Conservation (phyloP, 2,113 vertebrate species). For the Tamias sibiricus region DNA sequence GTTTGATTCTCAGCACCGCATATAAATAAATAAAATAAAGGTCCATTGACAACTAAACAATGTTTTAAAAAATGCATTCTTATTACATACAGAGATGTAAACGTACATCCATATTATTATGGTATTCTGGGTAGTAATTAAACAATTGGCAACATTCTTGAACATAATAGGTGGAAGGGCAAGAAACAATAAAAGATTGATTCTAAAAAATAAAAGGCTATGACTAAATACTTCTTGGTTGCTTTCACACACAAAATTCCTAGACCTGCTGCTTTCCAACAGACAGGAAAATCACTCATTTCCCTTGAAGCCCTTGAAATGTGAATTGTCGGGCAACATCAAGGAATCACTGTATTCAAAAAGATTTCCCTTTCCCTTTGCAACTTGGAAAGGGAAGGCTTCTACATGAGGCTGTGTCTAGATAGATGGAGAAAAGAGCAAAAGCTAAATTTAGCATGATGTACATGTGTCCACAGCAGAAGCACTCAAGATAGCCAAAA, state of each 20-base stretch:
- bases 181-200: not conserved
- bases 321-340: not conserved
- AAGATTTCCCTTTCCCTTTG: not conserved
- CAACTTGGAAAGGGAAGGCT: not conserved
- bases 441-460: not conserved
- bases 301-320: constrained; percentile 57
- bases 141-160: not conserved
- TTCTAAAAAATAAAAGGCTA: not conserved
- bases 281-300: constrained; percentile 51
- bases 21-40: too few relatives aligned
- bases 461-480: not conserved
- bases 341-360: not conserved
- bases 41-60: too few relatives aligned
- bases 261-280: constrained; percentile 39
- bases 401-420: not conserved
- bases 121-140: not conserved
- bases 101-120: not conserved
- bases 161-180: not conserved
- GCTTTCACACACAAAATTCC: not conserved
- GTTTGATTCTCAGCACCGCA: too few relatives aligned
- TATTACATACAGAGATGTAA: not conserved
- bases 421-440: not conserved
- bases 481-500: not conserved
- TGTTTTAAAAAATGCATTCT: not conserved
- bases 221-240: not conserved